phyloP scores from a whole-genome alignment of 1,140 invertebrate genomes.

The Brachionus calyciflorus region DNA sequence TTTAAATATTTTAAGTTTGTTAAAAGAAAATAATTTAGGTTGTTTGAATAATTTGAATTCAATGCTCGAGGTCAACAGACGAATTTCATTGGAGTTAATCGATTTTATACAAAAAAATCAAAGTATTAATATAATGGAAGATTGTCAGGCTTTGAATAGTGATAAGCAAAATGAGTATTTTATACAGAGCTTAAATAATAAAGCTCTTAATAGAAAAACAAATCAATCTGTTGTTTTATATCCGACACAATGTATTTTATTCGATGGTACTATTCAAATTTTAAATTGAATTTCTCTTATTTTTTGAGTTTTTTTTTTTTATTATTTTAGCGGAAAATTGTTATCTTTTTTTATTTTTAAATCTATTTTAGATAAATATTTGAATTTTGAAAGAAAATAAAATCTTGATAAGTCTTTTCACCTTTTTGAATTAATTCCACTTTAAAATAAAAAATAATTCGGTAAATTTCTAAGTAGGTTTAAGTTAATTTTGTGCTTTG shows the following conservation, averaged over 20 bases:
- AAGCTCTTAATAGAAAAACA: conserved; percentile 1
- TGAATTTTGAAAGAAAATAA: too few species aligned
- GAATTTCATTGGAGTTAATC: neutral
- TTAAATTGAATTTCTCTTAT: neutral
- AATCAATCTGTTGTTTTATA: conserved; percentile 23
- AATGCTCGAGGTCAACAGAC: neutral
- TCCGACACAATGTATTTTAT: conserved; percentile 46
- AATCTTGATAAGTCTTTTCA: too few species aligned
- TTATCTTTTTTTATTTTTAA: too few species aligned
- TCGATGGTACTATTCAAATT: neutral
- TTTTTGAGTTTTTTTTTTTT: too few species aligned
- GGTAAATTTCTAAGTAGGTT: too few species aligned
- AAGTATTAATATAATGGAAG: neutral
- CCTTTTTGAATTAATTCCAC: too few species aligned
- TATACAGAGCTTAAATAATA: conserved; percentile 10
- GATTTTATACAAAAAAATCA: conserved; percentile 40
- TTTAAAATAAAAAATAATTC: too few species aligned
- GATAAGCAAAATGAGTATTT: conserved; percentile 2
- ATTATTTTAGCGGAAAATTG: too few species aligned
- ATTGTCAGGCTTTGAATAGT: neutral
- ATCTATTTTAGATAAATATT: too few species aligned
- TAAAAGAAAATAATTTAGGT: conserved; percentile 39
- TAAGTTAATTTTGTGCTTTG: too few species aligned
- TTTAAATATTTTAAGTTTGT: conserved; percentile 38
- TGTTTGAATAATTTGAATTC: conserved; percentile 9